A percentile compares a stretch with the other conserved stretches of the same genome.
Evolutionary conservation across 2,888 invertebrate genomes (phyloP).

Genomic region (Hypselothyrea guttata): DNA sequence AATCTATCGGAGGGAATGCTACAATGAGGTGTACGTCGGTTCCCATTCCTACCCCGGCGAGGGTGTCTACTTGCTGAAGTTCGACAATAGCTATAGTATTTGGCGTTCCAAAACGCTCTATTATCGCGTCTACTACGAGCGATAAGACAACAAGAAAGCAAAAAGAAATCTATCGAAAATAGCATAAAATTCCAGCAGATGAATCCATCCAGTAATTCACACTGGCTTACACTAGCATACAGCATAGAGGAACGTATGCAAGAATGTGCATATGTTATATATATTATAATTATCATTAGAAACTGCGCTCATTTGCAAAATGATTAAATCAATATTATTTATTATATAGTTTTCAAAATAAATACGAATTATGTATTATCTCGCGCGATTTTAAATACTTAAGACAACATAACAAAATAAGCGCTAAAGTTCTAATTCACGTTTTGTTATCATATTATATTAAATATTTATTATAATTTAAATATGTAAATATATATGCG

Average conservation of each 20-base stretch:
- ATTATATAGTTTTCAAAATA: constrained; percentile 66
- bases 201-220: constrained; percentile 1
- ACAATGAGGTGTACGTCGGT: constrained; percentile 98
- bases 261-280: constrained; percentile 9
- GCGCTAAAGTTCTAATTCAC: too few relatives aligned
- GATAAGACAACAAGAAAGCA: constrained; percentile 80
- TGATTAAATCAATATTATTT: constrained; percentile 62
- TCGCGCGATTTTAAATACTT: not conserved
- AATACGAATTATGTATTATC: constrained; percentile 25
- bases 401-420: too few relatives aligned
- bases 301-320: constrained; percentile 40
- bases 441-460: too few relatives aligned
- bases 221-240: not conserved
- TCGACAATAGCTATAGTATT: constrained; percentile 99
- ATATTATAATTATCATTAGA: constrained; percentile 11
- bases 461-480: too few relatives aligned
- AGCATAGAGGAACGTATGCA: not conserved
- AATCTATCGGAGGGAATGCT: constrained; percentile 97
- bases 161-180: not conserved
- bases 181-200: constrained; percentile 10
- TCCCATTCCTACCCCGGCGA: constrained; percentile 98
- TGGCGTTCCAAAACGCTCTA: constrained; percentile 99
- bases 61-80: constrained; percentile 98
- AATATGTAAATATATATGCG: too few relatives aligned
- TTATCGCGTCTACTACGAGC: constrained; percentile 98